A percentile compares a stretch with the other conserved stretches of the same genome.
phyloP scores from a whole-genome alignment of 2,113 vertebrate species.

The Oryzias celebensis region DNA sequence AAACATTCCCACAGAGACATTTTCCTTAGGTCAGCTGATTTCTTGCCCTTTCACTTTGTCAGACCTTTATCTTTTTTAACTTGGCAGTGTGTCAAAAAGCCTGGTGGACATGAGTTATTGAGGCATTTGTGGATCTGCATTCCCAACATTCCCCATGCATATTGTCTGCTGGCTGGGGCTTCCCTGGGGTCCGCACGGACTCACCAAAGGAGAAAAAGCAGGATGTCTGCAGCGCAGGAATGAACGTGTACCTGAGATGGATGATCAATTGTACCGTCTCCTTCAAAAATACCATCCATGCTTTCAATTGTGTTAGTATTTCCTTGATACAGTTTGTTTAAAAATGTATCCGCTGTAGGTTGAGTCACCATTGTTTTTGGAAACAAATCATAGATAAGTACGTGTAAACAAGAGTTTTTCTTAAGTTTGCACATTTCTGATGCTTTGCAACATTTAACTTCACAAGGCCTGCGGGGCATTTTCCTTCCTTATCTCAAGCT shows the following conservation, averaged over 20 bases:
- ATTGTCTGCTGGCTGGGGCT: conserved; percentile 50
- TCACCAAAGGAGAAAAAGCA: conserved; percentile 61
- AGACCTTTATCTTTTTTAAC: conserved; percentile 36
- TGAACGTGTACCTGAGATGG: conserved; percentile 38
- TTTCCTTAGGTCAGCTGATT: conserved; percentile 14
- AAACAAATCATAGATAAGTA: conserved; percentile 8
- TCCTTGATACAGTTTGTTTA: conserved; percentile 25
- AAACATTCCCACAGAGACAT: neutral
- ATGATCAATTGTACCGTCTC: conserved; percentile 37
- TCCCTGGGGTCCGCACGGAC: conserved; percentile 35
- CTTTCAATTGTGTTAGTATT: conserved; percentile 27
- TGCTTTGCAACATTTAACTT: conserved; percentile 52
- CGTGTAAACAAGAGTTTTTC: conserved; percentile 20
- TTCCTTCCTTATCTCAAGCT: conserved; percentile 37
- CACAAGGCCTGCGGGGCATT: conserved; percentile 36
- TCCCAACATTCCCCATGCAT: conserved; percentile 66
- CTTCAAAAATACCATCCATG: conserved; percentile 34
- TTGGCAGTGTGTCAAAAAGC: conserved; percentile 49
- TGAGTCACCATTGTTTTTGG: conserved; percentile 18
- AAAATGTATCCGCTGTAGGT: conserved; percentile 5
- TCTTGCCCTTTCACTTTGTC: conserved; percentile 28
- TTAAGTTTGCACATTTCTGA: conserved; percentile 20
- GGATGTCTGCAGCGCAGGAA: conserved; percentile 61
- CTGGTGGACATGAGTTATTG: conserved; percentile 49
- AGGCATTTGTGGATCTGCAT: conserved; percentile 69